Base-by-base conservation (phyloP, 2,797 vertebrate species). In the Rhinichthys osculus region DNA sequence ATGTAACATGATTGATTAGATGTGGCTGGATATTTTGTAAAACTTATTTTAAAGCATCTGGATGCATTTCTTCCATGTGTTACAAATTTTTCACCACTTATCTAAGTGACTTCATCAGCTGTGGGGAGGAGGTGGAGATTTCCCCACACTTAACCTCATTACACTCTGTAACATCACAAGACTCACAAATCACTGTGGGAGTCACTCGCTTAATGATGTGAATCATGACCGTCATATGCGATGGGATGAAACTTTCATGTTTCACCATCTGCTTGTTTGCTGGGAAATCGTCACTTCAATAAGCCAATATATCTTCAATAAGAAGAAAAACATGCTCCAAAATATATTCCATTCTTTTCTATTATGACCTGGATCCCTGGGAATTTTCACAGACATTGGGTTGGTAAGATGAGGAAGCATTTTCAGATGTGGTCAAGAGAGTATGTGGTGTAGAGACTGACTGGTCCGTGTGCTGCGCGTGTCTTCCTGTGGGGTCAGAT, bases 401-500 rank as follows among this genome's bases (percentile, higher is more conserved):
- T 1, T 74, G 40, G 16, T 30, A 33, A 82, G 4, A 47, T 9
- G 14, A 38, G 62, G 16, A 52, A 67, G 16, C 47, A 9, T 64
- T 40, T 84, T 76, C 35, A 52, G 27, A 42, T 71, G 4, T 27
- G 50, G n/a, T 70, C 13, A 35, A 83, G 17, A 70, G n/a, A 42
- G 35, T 30, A 30, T 69, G 27, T 35, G 23, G 30, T 69, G 42
- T 47, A 40, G 52, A 93, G 59, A 93, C 97, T 96, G 95, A 99
- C 98, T 97, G 91, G 96, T 96, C 90, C 96, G 96, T 89, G 91
- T 91, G 72, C 96, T 91, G 87, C 96, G 96, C 14, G 85, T 87
- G 16, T 99, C 97, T 86, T 99, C 97, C 90, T 96, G 96, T 27
- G 96, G 95, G 83, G 94, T 92, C 17, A 92, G 85, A 82, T 97